These are phyloP conservation scores for Idris sp. DNA, from an alignment of 1,140 invertebrate genomes.

Conservation along the genomic window DNA sequence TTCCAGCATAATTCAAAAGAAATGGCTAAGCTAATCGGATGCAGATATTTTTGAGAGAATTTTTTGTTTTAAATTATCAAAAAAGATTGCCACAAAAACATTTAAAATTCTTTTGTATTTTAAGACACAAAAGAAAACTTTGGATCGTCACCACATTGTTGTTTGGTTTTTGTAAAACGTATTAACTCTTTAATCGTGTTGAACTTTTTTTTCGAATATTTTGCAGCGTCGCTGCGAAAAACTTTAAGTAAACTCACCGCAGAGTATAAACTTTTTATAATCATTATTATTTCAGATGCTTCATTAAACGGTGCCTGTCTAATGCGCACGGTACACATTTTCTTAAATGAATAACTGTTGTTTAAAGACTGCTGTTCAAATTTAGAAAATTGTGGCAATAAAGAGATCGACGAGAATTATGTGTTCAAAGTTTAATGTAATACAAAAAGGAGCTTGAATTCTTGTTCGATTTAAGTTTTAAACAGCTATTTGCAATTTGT, in stretches of 20 bases:
- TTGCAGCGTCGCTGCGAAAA: slow-evolving; percentile 4
- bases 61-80: too few species aligned
- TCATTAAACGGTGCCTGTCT: slow-evolving; percentile 29
- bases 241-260: slow-evolving; percentile 31
- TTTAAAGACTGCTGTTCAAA: slow-evolving; percentile 22
- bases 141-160: too few species aligned
- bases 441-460: too few species aligned
- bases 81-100: too few species aligned
- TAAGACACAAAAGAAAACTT: too few species aligned
- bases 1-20: slow-evolving; percentile 59
- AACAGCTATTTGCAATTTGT: too few species aligned
- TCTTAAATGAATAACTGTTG: slow-evolving; percentile 23
- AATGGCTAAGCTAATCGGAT: slow-evolving; percentile 46
- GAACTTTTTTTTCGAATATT: slow-evolving; percentile 28
- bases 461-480: too few species aligned
- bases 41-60: too few species aligned
- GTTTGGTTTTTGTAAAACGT: slow-evolving; percentile 16
- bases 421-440: too few species aligned
- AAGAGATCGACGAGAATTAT: slow-evolving; percentile 2
- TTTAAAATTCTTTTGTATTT: too few species aligned
- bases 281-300: slow-evolving; percentile 45
- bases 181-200: slow-evolving; percentile 40
- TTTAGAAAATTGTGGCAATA: slow-evolving; percentile 9
- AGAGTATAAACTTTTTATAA: slow-evolving; percentile 47
- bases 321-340: neutral